Percentiles rank a stretch among this genome's conserved stretches.
phyloP scores from a whole-genome alignment of 2,113 vertebrate species.

The Anseranas semipalmata region DNA sequence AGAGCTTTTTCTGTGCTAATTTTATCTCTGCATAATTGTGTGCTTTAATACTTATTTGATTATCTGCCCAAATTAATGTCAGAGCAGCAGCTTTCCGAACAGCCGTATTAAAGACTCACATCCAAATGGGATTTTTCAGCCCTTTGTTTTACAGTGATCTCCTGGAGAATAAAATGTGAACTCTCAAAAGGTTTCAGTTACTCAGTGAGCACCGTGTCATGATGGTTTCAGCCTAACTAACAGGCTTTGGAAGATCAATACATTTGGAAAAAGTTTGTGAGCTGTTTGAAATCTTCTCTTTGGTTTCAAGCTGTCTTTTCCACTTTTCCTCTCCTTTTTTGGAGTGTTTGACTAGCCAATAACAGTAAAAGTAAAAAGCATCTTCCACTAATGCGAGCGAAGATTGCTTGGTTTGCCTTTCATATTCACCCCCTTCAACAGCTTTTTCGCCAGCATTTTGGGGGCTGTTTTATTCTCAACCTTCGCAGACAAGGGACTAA shows the following conservation, averaged over 20 bases:
- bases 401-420: neutral
- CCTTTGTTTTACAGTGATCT: slow-evolving; percentile 9
- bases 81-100: neutral
- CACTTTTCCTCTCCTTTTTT: neutral
- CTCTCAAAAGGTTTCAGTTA: neutral
- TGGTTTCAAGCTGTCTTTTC: neutral
- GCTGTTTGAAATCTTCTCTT: slow-evolving; percentile 2
- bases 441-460: neutral
- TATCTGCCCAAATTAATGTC: slow-evolving; percentile 24
- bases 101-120: neutral
- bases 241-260: neutral
- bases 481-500: neutral
- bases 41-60: slow-evolving; percentile 39
- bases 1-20: slow-evolving; percentile 5
- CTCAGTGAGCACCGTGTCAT: neutral
- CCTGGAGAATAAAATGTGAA: slow-evolving; percentile 1
- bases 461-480: neutral
- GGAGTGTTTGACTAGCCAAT: neutral
- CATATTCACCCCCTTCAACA: neutral
- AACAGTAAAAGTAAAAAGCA: neutral
- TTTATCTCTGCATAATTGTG: slow-evolving; percentile 16
- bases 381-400: accelerated
- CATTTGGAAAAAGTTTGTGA: neutral
- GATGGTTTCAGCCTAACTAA: slow-evolving; percentile 28
- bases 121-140: slow-evolving; percentile 28